Conservation (phyloP, 2,113 vertebrate genomes). For the Varanus salvator region DNA sequence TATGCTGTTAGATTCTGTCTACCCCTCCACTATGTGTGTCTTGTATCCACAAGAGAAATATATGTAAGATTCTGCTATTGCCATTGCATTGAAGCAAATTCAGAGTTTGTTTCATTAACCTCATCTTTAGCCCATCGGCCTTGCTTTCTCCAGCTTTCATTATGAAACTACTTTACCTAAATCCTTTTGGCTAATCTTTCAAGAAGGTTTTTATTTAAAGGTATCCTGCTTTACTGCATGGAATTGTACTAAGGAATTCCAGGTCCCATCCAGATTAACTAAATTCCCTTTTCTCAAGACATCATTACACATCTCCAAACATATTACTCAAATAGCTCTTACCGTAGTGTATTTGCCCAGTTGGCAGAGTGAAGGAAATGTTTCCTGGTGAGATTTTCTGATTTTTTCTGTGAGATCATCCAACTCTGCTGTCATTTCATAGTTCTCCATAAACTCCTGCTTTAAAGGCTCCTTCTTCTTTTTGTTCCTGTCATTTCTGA, state of each 20-base stretch:
- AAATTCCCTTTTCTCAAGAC: neutral
- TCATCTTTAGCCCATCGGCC: neutral
- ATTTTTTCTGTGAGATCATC: slow-evolving; percentile 95
- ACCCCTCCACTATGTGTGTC: neutral
- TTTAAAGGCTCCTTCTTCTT: slow-evolving; percentile 90
- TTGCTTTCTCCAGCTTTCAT: neutral
- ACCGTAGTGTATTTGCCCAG: slow-evolving; percentile 97
- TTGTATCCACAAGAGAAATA: neutral
- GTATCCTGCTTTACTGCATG: neutral
- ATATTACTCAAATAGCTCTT: slow-evolving; percentile 63
- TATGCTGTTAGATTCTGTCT: neutral
- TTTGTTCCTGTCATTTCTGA: slow-evolving; percentile 94
- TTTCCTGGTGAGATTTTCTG: slow-evolving; percentile 92
- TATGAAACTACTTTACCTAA: neutral
- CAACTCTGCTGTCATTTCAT: slow-evolving; percentile 92
- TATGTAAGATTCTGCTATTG: neutral
- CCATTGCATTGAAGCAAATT: neutral
- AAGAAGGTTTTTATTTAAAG: neutral
- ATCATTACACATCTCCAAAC: neutral
- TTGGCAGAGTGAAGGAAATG: slow-evolving; percentile 94
- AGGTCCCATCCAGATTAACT: neutral
- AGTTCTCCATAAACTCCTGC: slow-evolving; percentile 88
- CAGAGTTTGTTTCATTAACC: neutral
- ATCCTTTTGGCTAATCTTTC: neutral
- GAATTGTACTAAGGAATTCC: neutral